Conservation (phyloP, 2,888 invertebrate species). For the Adineta ricciae region DNA sequence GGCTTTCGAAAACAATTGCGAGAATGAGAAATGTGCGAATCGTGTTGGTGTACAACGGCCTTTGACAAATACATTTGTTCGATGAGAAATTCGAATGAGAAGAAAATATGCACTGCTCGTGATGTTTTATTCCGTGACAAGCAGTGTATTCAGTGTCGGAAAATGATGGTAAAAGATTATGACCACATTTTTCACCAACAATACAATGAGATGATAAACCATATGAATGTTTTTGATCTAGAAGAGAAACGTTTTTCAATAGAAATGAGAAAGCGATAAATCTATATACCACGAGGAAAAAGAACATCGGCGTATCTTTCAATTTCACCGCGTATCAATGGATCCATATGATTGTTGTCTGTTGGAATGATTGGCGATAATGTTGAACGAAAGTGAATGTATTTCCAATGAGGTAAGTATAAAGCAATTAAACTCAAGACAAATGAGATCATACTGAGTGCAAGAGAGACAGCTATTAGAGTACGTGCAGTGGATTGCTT, state of each 20-base stretch:
- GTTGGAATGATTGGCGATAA: no score
- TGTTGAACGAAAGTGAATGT: neutral
- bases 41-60: neutral
- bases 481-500: neutral
- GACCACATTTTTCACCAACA: neutral
- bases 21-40: neutral
- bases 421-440: neutral
- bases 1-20: neutral
- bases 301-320: neutral
- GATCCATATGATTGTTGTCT: neutral
- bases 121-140: slow-evolving; percentile 6
- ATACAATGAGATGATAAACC: neutral
- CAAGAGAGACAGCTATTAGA: neutral
- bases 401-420: neutral
- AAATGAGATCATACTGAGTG: neutral
- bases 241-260: neutral
- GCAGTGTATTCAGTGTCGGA: neutral
- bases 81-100: neutral
- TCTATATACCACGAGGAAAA: neutral
- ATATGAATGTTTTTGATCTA: neutral
- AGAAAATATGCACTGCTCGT: neutral
- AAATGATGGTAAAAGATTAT: neutral
- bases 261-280: no score
- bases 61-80: neutral
- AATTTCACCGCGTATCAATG: slow-evolving; percentile 7